These are phyloP conservation scores for Brachionus sp. DNA, from an alignment of 1,140 invertebrate genomes.

Conservation along the genomic window DNA sequence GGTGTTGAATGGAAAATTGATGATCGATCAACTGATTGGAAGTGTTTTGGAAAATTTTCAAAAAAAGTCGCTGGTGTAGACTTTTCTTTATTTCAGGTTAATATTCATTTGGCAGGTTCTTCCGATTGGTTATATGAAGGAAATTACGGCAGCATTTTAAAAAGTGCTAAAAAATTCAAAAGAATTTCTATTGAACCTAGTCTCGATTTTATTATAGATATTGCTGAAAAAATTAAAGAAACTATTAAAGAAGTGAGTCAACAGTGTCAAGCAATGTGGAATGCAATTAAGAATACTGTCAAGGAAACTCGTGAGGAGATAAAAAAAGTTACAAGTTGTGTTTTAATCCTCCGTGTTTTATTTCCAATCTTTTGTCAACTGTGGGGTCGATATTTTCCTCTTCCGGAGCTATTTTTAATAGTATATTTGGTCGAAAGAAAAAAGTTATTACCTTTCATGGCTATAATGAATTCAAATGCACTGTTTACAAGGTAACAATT, in stretches of 20 bases:
- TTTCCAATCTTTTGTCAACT: not conserved
- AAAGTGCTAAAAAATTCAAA: not conserved
- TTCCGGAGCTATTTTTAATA: not conserved
- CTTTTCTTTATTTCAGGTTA: not conserved
- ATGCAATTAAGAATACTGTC: not conserved
- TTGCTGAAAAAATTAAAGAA: not conserved
- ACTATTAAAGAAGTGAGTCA: not conserved
- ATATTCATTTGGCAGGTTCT: not conserved
- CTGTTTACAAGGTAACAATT: no score
- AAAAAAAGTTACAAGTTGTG: not conserved
- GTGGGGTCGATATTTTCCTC: not conserved
- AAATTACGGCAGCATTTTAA: not conserved
- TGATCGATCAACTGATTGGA: not conserved
- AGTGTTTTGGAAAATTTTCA: not conserved
- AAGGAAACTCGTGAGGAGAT: not conserved
- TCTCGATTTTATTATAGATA: not conserved
- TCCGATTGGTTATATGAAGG: not conserved
- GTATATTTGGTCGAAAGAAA: constrained; percentile 10
- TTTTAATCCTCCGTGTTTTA: not conserved
- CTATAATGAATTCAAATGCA: constrained; percentile 8
- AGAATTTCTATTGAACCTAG: not conserved
- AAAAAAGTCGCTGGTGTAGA: not conserved
- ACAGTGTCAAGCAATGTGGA: not conserved
- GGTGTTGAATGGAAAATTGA: not conserved
- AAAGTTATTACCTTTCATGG: not conserved